Conservation (phyloP, 2,113 vertebrate species). For the Ameiurus melas region DNA sequence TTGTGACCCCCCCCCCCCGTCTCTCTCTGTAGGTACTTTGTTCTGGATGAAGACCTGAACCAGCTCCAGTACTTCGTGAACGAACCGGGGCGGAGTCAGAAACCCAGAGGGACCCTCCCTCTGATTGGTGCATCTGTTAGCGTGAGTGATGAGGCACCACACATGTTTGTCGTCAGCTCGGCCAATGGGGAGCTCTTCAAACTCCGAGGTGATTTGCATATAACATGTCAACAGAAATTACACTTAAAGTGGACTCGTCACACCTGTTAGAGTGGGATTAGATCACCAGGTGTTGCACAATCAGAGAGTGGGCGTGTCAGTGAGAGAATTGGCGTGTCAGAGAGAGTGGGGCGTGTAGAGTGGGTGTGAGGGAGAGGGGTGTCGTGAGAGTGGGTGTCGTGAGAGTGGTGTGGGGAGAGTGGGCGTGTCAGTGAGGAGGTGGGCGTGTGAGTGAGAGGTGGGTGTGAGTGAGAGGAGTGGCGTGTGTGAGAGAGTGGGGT, state of each 20-base stretch:
- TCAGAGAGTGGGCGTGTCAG: neutral
- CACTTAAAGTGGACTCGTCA: neutral
- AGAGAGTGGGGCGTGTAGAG: neutral
- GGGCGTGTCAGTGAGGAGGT: neutral
- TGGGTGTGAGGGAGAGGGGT: neutral
- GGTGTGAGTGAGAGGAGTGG: no score
- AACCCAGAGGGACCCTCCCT: constrained; percentile 87
- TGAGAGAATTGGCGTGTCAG: neutral
- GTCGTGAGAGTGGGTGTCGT: neutral
- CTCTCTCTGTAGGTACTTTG: constrained; percentile 75
- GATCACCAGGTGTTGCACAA: neutral
- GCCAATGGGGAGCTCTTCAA: constrained; percentile 92
- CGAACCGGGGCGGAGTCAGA: constrained; percentile 88
- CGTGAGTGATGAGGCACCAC: constrained; percentile 86
- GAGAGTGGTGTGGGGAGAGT: neutral
- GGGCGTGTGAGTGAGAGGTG: neutral
- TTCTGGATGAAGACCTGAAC: constrained; percentile 87
- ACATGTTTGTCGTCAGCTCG: constrained; percentile 89
- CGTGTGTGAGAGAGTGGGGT: neutral
- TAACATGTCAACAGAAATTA: neutral
- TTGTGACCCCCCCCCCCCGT: neutral
- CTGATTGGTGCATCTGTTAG: constrained; percentile 88
- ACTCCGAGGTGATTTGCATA: constrained; percentile 80
- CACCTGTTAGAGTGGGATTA: neutral
- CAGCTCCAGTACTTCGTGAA: constrained; percentile 93